Conservation (phyloP, 2,888 invertebrate genomes). For the Trichogramma evanescens region DNA sequence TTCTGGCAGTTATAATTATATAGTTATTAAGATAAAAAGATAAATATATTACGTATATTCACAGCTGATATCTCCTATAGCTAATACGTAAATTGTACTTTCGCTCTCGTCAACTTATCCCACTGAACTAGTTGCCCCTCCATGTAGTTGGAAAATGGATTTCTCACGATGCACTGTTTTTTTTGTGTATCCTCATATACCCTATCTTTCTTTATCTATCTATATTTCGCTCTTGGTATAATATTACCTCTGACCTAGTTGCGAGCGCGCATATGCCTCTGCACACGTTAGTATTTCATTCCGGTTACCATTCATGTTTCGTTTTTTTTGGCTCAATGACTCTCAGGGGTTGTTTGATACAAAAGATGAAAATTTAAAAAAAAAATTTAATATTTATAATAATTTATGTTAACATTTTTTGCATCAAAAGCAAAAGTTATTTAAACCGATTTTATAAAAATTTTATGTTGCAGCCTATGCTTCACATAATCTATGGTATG, state of each 20-base stretch:
- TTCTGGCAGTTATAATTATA: constrained; percentile 20
- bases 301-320: constrained; percentile 23
- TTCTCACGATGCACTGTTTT: constrained; percentile 28
- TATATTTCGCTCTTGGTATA: constrained; percentile 16
- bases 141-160: constrained; percentile 30
- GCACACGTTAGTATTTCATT: constrained; percentile 34
- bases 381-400: too few species aligned
- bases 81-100: constrained; percentile 12
- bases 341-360: too few species aligned
- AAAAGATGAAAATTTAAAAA: too few species aligned
- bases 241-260: constrained; percentile 40
- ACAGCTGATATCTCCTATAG: background rate
- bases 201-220: constrained; percentile 11
- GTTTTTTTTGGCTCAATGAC: background rate
- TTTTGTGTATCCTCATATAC: too few species aligned
- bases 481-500: too few species aligned
- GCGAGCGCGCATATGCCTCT: constrained; percentile 40
- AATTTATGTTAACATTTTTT: too few species aligned
- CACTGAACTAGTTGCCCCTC: constrained; percentile 33
- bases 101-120: constrained; percentile 35
- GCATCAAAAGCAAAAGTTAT: too few species aligned
- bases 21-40: too few species aligned
- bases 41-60: constrained; percentile 22
- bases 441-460: too few species aligned
- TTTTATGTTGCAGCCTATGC: too few species aligned